Base-by-base conservation (phyloP, 2,113 vertebrate species). In the Gopherus flavomarginatus region DNA sequence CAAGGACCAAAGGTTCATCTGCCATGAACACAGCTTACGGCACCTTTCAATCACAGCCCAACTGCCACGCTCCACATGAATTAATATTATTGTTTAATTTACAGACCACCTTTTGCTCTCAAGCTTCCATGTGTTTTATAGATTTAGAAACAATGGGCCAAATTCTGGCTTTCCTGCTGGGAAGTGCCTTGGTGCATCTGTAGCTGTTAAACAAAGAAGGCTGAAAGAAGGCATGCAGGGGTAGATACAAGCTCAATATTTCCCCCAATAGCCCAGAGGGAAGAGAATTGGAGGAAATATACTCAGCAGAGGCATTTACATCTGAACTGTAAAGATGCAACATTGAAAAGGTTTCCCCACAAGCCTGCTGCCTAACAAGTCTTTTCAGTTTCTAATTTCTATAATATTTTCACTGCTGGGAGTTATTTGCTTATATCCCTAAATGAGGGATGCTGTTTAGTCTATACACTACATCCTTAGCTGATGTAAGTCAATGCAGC, bases 21-120 rank as follows among this genome's bases (percentile, higher is more conserved):
- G 79, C 49, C 11, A 86, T 35, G 89, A 95, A 84, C n/a, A 85
- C 56, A 31, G 53, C 89, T 81, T 85, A 65, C 17, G 83, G 65
- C 81, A 56, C 24, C 89, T 75, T 88, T 81, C 94, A 88, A 4
- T 27, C 96, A 85, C 93, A 79, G 26, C 80, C 95, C 54, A 52
- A 29, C 69, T 85, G 83, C 85, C 38, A 38, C 1, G 19, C 90
- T 94, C 90, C 94, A 90, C 50, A 5, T 8, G 14, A 95, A 95
- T 95, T 96, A 88, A 47, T 27, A 44, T 56, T 59, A 85, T 21
- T 86, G 57, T 53, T 93, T 93, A n/a, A 92, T 95, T 96, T 91
- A 92, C n/a, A 94, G 72, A 8, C 50, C 92, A 65, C 16, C 35
- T 56, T 93, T 75, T 93, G 81, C 87, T 91, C 84, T 69, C 54